Evolutionary conservation across 1,140 invertebrate genomes (phyloP).

Genomic region (Ooceraea biroi): DNA sequence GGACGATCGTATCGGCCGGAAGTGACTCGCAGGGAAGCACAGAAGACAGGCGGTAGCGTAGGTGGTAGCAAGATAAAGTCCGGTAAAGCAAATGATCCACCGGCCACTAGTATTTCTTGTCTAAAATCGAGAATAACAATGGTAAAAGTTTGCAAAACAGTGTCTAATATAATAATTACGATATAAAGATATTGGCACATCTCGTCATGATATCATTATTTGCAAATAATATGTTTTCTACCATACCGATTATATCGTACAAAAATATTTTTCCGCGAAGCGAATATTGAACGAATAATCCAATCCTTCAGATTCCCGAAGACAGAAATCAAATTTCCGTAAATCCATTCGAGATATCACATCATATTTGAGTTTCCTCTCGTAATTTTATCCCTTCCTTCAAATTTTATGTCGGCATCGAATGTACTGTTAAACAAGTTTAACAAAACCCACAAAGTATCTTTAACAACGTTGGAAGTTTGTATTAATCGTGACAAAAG

Average conservation of each 20-base stretch:
- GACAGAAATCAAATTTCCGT: not conserved
- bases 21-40: constrained; percentile 27
- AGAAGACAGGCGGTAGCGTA: constrained; percentile 12
- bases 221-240: not conserved
- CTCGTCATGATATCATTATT: not conserved
- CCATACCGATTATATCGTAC: not conserved
- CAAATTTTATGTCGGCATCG: constrained; percentile 1
- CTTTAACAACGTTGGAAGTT: constrained; percentile 2
- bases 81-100: not conserved
- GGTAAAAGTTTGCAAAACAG: not conserved
- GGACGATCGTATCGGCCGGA: constrained; percentile 46
- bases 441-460: constrained; percentile 11
- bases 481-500: not conserved
- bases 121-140: too few relatives aligned
- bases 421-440: not conserved
- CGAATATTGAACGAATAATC: not conserved
- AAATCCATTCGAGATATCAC: not conserved
- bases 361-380: not conserved
- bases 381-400: not conserved
- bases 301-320: not conserved
- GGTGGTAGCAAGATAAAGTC: constrained; percentile 2
- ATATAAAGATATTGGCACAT: too few relatives aligned
- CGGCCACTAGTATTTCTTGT: not conserved
- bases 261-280: not conserved
- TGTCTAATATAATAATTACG: not conserved